Conservation (phyloP, 2,113 vertebrate species). For the Lichenostomus cassidix region DNA sequence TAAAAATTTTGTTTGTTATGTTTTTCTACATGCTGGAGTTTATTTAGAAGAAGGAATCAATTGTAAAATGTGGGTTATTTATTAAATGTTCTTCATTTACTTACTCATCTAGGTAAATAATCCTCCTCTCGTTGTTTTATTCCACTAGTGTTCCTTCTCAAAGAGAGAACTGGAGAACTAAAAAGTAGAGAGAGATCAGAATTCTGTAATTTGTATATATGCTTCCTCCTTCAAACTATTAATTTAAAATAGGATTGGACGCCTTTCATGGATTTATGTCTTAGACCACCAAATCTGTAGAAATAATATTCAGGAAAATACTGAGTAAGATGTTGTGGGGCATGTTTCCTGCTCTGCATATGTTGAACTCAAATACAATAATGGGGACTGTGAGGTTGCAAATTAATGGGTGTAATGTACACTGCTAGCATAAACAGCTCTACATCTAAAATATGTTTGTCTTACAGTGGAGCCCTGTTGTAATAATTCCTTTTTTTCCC, state of each 20-base stretch:
- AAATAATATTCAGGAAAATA: background rate
- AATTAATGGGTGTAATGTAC: background rate
- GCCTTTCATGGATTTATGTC: background rate
- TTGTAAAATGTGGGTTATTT: background rate
- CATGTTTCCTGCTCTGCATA: background rate
- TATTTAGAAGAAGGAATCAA: background rate
- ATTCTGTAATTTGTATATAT: background rate
- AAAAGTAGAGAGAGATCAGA: background rate
- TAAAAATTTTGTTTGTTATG: accelerated
- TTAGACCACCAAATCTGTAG: background rate
- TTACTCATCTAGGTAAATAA: background rate
- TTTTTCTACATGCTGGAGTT: background rate
- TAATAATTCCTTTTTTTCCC: background rate
- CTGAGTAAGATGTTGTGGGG: background rate
- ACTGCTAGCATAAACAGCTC: background rate
- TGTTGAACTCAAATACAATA: background rate
- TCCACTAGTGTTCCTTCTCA: background rate
- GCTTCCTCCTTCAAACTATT: background rate
- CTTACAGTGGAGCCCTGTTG: background rate
- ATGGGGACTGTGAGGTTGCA: background rate
- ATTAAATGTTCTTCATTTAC: background rate
- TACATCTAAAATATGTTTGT: background rate
- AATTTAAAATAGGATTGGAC: background rate
- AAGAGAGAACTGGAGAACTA: background rate
- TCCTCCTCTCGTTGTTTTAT: background rate